These are phyloP conservation scores for Bagarius yarrelli DNA, from an alignment of 2,113 vertebrate species.

Conservation along the genomic window DNA sequence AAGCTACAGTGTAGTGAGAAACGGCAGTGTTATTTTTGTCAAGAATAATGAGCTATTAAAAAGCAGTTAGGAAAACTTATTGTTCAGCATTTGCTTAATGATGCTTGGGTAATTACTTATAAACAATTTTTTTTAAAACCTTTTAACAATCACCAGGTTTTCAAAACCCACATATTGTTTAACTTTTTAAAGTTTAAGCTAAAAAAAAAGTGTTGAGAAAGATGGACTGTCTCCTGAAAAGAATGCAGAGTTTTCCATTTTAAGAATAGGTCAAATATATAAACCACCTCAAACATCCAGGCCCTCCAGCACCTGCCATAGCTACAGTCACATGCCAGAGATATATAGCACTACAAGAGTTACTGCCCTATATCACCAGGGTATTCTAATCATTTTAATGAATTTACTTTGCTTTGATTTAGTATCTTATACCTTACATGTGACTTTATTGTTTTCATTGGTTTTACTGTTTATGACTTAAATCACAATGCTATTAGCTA, in stretches of 20 bases:
- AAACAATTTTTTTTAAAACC: neutral
- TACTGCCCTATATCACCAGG: neutral
- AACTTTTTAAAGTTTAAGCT: conserved; percentile 21
- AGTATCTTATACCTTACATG: neutral
- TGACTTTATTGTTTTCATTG: neutral
- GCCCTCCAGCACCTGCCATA: conserved; percentile 9
- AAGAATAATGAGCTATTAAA: neutral
- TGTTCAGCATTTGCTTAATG: neutral
- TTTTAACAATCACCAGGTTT: neutral
- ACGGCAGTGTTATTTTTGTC: neutral
- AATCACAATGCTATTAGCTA: too few species aligned
- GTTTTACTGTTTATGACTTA: too few species aligned
- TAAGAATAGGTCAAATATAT: conserved; percentile 9
- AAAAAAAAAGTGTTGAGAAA: conserved; percentile 15
- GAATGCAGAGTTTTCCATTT: conserved; percentile 31
- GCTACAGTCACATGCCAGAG: conserved; percentile 17
- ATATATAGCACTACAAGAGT: neutral
- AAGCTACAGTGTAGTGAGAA: neutral
- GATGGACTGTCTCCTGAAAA: neutral
- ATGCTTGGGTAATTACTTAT: neutral
- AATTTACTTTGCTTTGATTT: neutral
- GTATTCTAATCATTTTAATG: neutral
- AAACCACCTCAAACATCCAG: conserved; percentile 3
- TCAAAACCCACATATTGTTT: conserved; percentile 3
- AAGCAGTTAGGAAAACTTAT: neutral